Evolutionary conservation across 2,888 invertebrate species (phyloP), one percentile per base, ranked within the genome.

Genomic region (Drosophila picticornis): DNA sequence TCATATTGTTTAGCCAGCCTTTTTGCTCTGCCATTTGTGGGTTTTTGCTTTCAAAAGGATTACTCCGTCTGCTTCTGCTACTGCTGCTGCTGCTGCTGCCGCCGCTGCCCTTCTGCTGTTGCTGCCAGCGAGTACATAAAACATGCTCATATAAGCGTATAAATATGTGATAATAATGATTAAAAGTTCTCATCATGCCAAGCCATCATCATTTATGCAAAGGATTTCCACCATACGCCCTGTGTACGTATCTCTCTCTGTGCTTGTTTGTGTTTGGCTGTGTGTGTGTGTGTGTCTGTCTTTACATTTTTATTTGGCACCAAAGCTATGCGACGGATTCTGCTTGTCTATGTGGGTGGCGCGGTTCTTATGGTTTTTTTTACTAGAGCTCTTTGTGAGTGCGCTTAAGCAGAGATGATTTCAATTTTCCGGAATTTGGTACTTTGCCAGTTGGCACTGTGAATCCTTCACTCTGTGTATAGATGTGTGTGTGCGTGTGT

Each of bases 141-240:
- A 91, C 91, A 92, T 89, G 91, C 91, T 91, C 91, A 88, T 92
- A 90, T 88, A 91, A 91, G 77, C 90, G 90, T 90, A 91, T 90
- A 91, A 91, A 91, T 92, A 91, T 91, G 91, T 91, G 91, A 91
- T 91, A 91, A 92, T 91, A 91, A 91, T 91, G 91, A 91, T 91
- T 91, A 88, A 88, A 90, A 88, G 81, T 90, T 81, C 90, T 85
- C 88, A 90, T 87, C 88, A 87, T 85, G 90, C 83, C 73, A 76
- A 58, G 78, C 84, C 88, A 87, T 87, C 90, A 90, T 90, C 90
- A 88, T 88, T 90, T 90, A 90, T 90, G 83, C 86, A 91, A 88
- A 91, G 86, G 86, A 78, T 90, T 85, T 75, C 78, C 80, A 69
- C 72, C 65, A 66, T 65, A 51, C 75, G 72, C 51, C 60, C 46